Percentiles rank a stretch among this genome's conserved stretches.
Conservation (phyloP, 2,888 invertebrate species). For the Hirudinaria manillensis region DNA sequence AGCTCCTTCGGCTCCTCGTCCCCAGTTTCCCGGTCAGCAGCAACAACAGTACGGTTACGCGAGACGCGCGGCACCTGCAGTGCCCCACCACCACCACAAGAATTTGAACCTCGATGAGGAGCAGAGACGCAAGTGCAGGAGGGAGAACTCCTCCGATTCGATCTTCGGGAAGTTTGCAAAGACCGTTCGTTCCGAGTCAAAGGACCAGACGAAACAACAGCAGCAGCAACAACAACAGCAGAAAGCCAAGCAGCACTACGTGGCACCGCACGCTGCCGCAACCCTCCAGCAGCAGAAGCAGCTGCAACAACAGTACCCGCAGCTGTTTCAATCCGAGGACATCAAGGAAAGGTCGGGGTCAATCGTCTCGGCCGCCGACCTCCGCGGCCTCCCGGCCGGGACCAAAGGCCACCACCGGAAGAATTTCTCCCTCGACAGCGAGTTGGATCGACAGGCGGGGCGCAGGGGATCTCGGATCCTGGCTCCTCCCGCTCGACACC, state of each 20-base stretch:
- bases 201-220: background rate
- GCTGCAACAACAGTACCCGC: background rate
- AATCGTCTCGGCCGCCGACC: background rate
- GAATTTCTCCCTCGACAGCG: conserved; percentile 24
- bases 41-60: background rate
- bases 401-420: conserved; percentile 4
- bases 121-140: conserved; percentile 13
- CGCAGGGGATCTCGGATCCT: conserved; percentile 1
- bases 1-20: background rate
- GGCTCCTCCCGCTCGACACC: conserved; percentile 18
- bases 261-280: background rate
- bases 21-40: conserved; percentile 10
- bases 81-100: background rate
- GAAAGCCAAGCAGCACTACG: conserved; percentile 17
- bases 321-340: background rate
- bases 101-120: conserved; percentile 17
- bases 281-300: conserved; percentile 4
- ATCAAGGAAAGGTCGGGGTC: background rate
- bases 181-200: conserved; percentile 21
- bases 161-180: conserved; percentile 18
- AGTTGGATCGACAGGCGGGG: conserved; percentile 14
- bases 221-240: conserved; percentile 15
- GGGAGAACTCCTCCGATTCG: conserved; percentile 20
- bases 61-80: background rate
- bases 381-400: background rate